phyloP scores from a whole-genome alignment of 2,797 vertebrate genomes.

The Alectoris magna region DNA sequence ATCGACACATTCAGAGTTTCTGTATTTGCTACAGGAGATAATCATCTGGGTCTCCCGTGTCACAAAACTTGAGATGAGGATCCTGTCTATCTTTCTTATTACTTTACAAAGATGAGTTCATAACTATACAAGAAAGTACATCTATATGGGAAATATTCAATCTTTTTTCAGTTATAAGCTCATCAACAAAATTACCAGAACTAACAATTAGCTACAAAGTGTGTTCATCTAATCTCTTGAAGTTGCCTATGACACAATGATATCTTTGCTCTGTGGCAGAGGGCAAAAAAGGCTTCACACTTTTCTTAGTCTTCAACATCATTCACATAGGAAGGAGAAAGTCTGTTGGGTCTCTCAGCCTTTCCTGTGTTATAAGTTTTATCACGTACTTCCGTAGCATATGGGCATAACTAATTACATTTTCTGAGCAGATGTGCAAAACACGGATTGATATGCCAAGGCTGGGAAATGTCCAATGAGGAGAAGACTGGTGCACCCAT shows the following conservation, averaged over 20 bases:
- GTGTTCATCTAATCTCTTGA: background rate
- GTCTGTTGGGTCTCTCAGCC: slow-evolving; percentile 20
- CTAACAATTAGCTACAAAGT: background rate
- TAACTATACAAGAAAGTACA: background rate
- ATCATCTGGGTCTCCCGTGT: background rate
- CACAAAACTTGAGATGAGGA: background rate
- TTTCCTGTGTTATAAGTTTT: slow-evolving; percentile 52
- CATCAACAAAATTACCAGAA: background rate
- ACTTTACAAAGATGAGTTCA: background rate
- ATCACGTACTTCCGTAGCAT: slow-evolving; percentile 51
- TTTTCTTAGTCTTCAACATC: background rate
- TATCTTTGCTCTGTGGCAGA: slow-evolving; percentile 7
- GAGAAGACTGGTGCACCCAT: slow-evolving; percentile 50
- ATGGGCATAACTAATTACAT: slow-evolving; percentile 58
- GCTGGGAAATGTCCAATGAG: slow-evolving; percentile 60
- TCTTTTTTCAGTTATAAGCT: background rate
- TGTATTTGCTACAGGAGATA: rapidly evolving
- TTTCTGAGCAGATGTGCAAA: slow-evolving; percentile 68
- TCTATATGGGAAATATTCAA: background rate
- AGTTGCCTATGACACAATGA: background rate
- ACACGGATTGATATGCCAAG: slow-evolving; percentile 64
- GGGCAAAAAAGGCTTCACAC: slow-evolving; percentile 21
- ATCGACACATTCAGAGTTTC: background rate
- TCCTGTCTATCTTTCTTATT: background rate
- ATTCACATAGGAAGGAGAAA: background rate